Conservation (phyloP, 2,888 invertebrate genomes). For the Tubulanus polymorphus region DNA sequence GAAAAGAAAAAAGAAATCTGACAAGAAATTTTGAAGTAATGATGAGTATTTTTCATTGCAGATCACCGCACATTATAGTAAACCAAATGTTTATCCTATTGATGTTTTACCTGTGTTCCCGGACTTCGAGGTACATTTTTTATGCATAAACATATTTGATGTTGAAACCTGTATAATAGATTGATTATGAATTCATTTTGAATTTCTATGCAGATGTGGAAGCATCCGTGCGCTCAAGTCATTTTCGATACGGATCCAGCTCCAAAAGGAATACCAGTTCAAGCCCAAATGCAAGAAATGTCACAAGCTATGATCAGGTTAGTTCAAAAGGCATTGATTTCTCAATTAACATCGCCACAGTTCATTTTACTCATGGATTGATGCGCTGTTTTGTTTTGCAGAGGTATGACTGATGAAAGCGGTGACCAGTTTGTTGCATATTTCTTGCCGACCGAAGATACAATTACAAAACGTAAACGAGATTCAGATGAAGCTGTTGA, state of each 20-base stretch:
- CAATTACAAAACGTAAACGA: constrained; percentile 79
- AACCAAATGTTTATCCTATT: constrained; percentile 87
- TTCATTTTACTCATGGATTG: neutral
- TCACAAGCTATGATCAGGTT: constrained; percentile 98
- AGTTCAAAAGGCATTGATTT: constrained; percentile 16
- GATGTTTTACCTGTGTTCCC: constrained; percentile 87
- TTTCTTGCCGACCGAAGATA: constrained; percentile 92
- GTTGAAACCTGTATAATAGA: neutral
- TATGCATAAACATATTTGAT: neutral
- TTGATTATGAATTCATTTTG: neutral
- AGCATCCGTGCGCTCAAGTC: constrained; percentile 92
- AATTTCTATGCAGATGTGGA: constrained; percentile 69
- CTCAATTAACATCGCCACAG: neutral
- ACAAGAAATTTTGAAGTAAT: constrained; percentile 42
- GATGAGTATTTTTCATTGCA: constrained; percentile 20
- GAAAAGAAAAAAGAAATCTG: constrained; percentile 39
- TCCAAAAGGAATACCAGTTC: constrained; percentile 78
- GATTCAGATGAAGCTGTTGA: constrained; percentile 73
- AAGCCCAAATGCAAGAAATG: constrained; percentile 93
- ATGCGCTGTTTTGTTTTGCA: too few species aligned
- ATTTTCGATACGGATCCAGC: constrained; percentile 99
- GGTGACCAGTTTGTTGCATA: constrained; percentile 99
- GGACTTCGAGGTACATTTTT: constrained; percentile 72
- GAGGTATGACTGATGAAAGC: constrained; percentile 98
- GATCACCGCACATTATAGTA: constrained; percentile 91